A percentile compares a stretch with the other conserved stretches of the same genome.
Conservation (phyloP, 2,797 vertebrate species). For the Cetoscarus ocellatus region DNA sequence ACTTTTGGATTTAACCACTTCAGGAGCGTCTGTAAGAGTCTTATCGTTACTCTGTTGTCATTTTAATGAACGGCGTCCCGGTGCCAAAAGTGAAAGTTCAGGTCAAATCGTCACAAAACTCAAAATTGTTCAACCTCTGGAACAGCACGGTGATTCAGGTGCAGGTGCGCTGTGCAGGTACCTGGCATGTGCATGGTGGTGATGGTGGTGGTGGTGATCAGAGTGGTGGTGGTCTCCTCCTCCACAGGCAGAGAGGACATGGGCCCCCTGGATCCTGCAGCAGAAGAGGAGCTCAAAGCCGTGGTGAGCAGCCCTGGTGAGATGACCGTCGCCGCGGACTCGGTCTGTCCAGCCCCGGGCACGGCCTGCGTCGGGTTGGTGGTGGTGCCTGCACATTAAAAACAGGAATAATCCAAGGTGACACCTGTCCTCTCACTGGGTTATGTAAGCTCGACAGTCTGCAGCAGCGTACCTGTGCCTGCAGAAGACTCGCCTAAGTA, state of each 20-base stretch:
- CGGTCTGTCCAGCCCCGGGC: slow-evolving; percentile 74
- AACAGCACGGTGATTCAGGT: background rate
- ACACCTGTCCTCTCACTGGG: background rate
- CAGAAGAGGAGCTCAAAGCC: slow-evolving; percentile 79
- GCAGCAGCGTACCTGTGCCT: slow-evolving; percentile 71
- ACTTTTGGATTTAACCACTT: no score
- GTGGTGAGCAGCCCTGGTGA: slow-evolving; percentile 86
- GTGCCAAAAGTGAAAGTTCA: no score
- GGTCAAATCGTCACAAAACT: no score
- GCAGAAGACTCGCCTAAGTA: slow-evolving; percentile 77
- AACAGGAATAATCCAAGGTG: slow-evolving; percentile 20
- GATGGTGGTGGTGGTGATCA: slow-evolving; percentile 94
- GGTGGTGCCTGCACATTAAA: slow-evolving; percentile 81
- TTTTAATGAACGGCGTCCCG: no score
- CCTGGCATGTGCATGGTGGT: slow-evolving; percentile 94
- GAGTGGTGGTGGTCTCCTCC: slow-evolving; percentile 93
- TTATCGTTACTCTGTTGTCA: no score
- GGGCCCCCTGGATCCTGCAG: slow-evolving; percentile 68
- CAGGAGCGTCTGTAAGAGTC: no score
- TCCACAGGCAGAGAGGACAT: slow-evolving; percentile 83
- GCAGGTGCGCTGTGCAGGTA: slow-evolving; percentile 56
- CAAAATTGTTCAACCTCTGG: no score
- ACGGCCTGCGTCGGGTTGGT: slow-evolving; percentile 86
- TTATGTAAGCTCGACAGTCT: background rate
- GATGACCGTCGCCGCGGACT: slow-evolving; percentile 76